Conservation (phyloP, 2,797 vertebrate genomes). For the Mus minutoides region DNA sequence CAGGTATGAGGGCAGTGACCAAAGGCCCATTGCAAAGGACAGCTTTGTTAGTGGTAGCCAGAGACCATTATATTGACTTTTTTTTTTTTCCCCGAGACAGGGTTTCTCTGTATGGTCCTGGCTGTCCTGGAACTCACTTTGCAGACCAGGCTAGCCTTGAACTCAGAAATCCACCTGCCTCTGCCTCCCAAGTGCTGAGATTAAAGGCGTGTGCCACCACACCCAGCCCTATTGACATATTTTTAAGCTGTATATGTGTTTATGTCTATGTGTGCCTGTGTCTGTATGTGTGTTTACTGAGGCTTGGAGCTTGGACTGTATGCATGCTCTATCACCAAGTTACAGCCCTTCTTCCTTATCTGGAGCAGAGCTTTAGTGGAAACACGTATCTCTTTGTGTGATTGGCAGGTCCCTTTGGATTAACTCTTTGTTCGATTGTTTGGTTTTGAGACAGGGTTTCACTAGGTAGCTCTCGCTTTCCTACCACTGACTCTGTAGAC, state of each 20-base stretch:
- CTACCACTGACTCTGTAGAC: background rate
- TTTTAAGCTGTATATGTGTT: background rate
- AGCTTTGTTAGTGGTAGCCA: background rate
- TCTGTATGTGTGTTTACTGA: background rate
- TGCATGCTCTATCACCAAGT: background rate
- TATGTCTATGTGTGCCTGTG: background rate
- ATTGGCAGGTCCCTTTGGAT: background rate
- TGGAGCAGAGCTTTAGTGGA: background rate
- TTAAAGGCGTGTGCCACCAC: no score
- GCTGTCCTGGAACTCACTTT: no score
- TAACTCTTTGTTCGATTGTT: background rate
- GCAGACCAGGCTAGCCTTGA: no score
- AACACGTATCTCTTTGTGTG: background rate
- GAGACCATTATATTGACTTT: background rate
- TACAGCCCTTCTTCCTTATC: background rate
- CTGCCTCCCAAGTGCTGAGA: no score
- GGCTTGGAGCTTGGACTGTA: background rate
- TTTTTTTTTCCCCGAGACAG: no score
- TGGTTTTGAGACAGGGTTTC: background rate
- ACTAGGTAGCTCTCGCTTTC: background rate
- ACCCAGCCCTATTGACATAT: no score
- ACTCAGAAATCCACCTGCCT: no score
- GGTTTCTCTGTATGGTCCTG: no score
- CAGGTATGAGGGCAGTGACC: background rate
- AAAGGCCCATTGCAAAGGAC: background rate